These are phyloP conservation scores for Callorhinus ursinus DNA, from an alignment of 2,113 vertebrate genomes.

Conservation along the genomic window DNA sequence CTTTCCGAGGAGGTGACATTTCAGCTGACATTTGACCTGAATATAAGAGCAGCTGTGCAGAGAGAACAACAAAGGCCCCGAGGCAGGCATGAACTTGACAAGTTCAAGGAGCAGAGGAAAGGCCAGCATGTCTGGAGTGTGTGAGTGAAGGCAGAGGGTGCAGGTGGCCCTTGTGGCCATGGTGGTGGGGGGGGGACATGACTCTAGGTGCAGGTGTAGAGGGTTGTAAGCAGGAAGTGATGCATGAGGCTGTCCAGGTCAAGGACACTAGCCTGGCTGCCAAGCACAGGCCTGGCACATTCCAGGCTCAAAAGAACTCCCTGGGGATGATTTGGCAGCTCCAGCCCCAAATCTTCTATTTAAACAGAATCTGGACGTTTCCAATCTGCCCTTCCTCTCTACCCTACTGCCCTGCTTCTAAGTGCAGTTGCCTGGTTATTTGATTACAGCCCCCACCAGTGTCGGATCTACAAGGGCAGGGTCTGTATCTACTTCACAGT, in stretches of 20 bases:
- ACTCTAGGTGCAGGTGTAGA: not conserved
- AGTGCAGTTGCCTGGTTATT: not conserved
- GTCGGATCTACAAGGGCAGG: not conserved
- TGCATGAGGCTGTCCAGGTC: not conserved
- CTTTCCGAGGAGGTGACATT: not conserved
- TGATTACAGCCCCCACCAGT: not conserved
- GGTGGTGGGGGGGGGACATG: too few relatives aligned
- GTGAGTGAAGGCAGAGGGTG: not conserved
- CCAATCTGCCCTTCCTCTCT: not conserved
- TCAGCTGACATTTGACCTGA: not conserved
- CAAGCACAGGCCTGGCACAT: not conserved
- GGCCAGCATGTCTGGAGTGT: not conserved
- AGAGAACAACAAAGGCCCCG: not conserved
- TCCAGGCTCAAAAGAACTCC: not conserved
- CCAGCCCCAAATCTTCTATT: not conserved
- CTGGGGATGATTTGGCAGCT: not conserved
- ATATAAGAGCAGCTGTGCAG: not conserved
- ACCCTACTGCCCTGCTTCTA: not conserved
- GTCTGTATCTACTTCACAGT: too few relatives aligned
- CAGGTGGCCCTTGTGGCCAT: not conserved
- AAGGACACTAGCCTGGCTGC: not conserved
- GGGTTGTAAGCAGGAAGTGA: not conserved
- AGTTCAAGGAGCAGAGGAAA: not conserved
- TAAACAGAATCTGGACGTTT: not conserved
- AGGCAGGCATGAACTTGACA: not conserved